Base-by-base conservation (phyloP, 2,113 vertebrate genomes). In the Grus americana region DNA sequence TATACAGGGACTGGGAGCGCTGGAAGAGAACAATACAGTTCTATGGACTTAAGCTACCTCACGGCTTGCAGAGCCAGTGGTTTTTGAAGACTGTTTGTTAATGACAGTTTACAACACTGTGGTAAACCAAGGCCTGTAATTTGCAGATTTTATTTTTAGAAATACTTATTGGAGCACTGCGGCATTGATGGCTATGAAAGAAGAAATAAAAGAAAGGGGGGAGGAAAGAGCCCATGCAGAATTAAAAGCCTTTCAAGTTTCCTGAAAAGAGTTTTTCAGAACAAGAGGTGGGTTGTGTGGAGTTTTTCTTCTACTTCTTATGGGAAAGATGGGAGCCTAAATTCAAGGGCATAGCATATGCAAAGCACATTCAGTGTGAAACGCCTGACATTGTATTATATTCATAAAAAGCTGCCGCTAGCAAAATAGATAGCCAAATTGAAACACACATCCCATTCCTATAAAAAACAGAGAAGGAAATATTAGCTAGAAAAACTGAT, bases 101-200 rank as follows among this genome's bases (percentile, higher is more conserved):
- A 97, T 93, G 75, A 94, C 67, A 86, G 44, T 78, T 90, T 91
- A 27, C 44, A 85, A 79, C 72, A 90, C n/a, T 96, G 40, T 86
- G 85, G 78, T 68, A 93, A 95, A 73, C 47, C 68, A 82, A 86
- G 68, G 74, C 63, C 88, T 97, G 32, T 96, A 94, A 97, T 97
- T 97, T 97, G 40, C 38, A 89, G 78, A 78, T 76, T 94, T 95
- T 97, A 97, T 97, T 97, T 98, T 98, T 96, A 97, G 93, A 92
- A 79, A 79, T 89, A 58, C 52, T 92, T 93, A 95, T 88, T 89
- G 82, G 59, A 95, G 73, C 57, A 67, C 79, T 83, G 82, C 79
- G 90, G 71, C 50, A 90, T 90, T 95, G 68, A 95, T 50, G 29
- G 54, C 62, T 95, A 49, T 86, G 82, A 88, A 91, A 90, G 71